Conservation (phyloP, 2,113 vertebrate genomes). For the Ginglymostoma cirratum region DNA sequence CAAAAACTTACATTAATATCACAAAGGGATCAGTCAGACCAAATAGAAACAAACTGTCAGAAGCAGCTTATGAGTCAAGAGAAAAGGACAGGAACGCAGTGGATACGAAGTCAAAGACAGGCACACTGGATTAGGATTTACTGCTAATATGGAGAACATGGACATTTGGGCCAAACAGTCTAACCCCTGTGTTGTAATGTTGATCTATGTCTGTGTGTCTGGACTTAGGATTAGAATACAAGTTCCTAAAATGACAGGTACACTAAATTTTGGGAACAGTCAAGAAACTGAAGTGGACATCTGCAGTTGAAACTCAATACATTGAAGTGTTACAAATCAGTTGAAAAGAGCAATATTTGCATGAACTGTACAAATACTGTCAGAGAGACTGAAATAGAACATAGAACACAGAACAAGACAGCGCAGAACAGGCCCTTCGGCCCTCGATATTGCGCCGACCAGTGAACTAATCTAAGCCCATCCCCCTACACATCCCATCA, state of each 20-base stretch:
- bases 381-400: background rate
- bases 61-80: background rate
- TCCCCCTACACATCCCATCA: too few relatives aligned
- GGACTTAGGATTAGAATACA: background rate
- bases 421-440: too few relatives aligned
- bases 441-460: too few relatives aligned
- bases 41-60: background rate
- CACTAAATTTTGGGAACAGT: background rate
- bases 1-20: background rate
- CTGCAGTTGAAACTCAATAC: background rate
- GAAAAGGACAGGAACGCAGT: background rate
- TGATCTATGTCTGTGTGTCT: background rate
- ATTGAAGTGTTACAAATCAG: background rate
- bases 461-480: too few relatives aligned
- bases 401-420: too few relatives aligned
- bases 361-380: background rate
- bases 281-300: background rate
- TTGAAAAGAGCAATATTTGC: background rate
- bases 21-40: background rate
- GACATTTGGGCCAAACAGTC: too few relatives aligned
- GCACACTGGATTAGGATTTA: background rate
- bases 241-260: background rate
- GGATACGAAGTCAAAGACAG: background rate
- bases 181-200: background rate
- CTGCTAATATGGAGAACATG: background rate